Evolutionary conservation across 2,797 vertebrate species (phyloP), one percentile per base, ranked within the genome.

Genomic region (Eospalax fontanierii): DNA sequence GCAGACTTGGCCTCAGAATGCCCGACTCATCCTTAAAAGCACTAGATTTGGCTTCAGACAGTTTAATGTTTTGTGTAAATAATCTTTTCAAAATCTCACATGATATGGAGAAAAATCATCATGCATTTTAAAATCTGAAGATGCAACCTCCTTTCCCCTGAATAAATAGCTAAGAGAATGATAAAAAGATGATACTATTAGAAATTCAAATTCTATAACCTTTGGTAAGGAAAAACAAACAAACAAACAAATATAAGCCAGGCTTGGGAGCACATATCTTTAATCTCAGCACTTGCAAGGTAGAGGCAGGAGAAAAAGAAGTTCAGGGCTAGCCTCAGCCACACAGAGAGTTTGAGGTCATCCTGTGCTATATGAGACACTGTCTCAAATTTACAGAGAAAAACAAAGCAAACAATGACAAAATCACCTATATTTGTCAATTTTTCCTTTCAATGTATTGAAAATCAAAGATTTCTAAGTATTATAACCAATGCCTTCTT

Each of bases 161-260:
- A 97, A 14, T 15, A 70, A 91, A 89, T 35, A 33, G 40, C n/a
- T 21, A 82, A 89, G 30, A 54, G 83, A 83, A 85, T 63, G 54
- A 95, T 65, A 87, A 75, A 66, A 89, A 87, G 66, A 76, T 14
- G 28, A 54, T 9, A 82, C 70, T 14, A 86, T 94, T 95, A 92
- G 71, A 97, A 96, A 97, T 96, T 95, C 90, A 95, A 82, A 65
- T 95, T 92, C 87, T 30, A 50, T 73, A 93, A 93, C 3, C 18
- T 11, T 85, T 57, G 59, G 59, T 82, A 18, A 91, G 54, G 40
- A 89, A 90, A 76, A 40, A 54, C 21, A 90, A 63, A 91, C 43
- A 96, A 57, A 63, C 22, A 90, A 93, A 76, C 11, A 80, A 15
- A 50, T 24, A 22, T 7, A 15, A 86, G 10, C 16, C 21, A 19